Conservation (phyloP, 1,140 invertebrate genomes). For the Musca domestica region DNA sequence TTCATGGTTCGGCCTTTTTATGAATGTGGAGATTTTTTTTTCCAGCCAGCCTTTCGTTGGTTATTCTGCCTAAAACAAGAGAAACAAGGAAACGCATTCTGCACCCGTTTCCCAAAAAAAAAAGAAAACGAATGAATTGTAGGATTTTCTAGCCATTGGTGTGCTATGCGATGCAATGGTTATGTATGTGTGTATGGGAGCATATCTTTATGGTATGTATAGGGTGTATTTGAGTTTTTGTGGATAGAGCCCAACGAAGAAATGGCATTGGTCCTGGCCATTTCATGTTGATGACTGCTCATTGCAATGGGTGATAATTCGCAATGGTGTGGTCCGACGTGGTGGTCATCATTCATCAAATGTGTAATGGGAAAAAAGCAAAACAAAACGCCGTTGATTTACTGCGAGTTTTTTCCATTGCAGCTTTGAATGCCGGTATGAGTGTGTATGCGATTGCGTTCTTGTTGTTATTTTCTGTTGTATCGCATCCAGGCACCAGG, state of each 20-base stretch:
- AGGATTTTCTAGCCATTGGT: slow-evolving; percentile 12
- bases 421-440: neutral
- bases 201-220: neutral
- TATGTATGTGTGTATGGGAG: neutral
- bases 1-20: slow-evolving; percentile 8
- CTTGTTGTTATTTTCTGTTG: slow-evolving; percentile 3
- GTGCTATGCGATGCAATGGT: slow-evolving; percentile 1
- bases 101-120: neutral
- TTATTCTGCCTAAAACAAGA: no score
- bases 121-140: no score
- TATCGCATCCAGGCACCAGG: no score
- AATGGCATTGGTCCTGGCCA: neutral
- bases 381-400: slow-evolving; percentile 6
- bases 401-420: slow-evolving; percentile 1
- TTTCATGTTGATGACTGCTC: neutral
- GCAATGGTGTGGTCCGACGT: slow-evolving; percentile 8
- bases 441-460: neutral
- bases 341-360: slow-evolving; percentile 28
- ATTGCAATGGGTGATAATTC: slow-evolving; percentile 1
- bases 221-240: neutral
- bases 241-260: neutral
- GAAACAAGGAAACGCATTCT: neutral
- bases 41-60: neutral
- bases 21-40: slow-evolving; percentile 3
- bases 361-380: neutral